Evolutionary conservation across 2,113 vertebrate genomes (phyloP), one percentile per base, ranked within the genome.

Genomic region (Heteronetta atricapilla): DNA sequence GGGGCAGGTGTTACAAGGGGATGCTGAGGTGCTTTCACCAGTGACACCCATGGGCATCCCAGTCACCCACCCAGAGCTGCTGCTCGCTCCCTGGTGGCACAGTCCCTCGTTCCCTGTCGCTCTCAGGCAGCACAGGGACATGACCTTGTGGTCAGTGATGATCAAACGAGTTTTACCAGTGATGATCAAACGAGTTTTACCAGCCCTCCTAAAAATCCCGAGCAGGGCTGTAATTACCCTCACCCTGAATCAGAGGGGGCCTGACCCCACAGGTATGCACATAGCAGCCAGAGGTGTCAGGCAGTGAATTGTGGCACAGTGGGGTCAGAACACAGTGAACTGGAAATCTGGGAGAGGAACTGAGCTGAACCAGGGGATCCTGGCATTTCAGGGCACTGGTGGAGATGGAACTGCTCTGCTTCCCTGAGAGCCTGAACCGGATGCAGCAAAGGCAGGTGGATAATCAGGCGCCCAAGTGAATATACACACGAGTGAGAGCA

Each of bases 251-350:
- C 62, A 76, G 72, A 53, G 26, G 66, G 26, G 22, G 81, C 36
- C 23, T 2, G 20, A 64, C 62, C 23, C 28, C 7, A 0, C 19
- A 79, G 66, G 62, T 34, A 64, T n/a, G 75, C 25, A 78, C 55
- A 64, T 1, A 34, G 23, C 50, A 93, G 48, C 76, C 0, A 0
- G 29, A 87, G 29, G 66, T 68, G 28, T 46, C 0, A 1, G 60
- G 42, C 46, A 64, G 48, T 50, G 74, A 86, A 67, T 84, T 48
- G 0, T 42, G 42, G 42, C 42, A 42, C 42, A 42, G 42, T 0
- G 0, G 13, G 6, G 19, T 81, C 3, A 33, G 25, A 21, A 40
- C 0, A 1, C 0, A 1, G 73, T 0, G 1, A 53, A 58, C 33
- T 0, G 1, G 31, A 55, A 68, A 31, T 14, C 8, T 5, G 21